Base-by-base conservation (phyloP, 2,888 invertebrate genomes). In the Parnassius orleans region DNA sequence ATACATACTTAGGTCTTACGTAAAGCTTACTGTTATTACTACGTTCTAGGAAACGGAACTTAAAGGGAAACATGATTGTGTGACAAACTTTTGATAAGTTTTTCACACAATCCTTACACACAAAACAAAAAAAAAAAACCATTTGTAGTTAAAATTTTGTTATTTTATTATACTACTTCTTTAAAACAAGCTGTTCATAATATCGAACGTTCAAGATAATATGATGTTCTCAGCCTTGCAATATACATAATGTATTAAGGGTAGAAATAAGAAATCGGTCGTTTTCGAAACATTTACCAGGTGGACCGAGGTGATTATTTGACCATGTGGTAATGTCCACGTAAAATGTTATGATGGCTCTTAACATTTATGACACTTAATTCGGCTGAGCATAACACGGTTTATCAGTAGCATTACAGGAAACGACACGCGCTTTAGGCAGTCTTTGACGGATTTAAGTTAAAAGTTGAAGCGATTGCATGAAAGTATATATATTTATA, bases 341-440 rank as follows among this genome's bases (percentile, higher is more conserved):
- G 76, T 81, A 84, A 82, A 87, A 80, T 82, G 78, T 84, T 83
- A 85, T 77, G 79, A 77, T 68, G 68, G 67, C 68, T 76, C 81
- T 88, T 88, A 87, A 89, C 81, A 76, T 86, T 90, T 89, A 90
- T 84, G 87, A 84, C 86, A 84, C 83, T 84, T 89, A 90, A 90
- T 90, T 88, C 86, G 81, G 79, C 74, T 75, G 80, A 75, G 76
- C 81, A 81, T 79, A 77, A 79, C 75, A 71, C 69, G 74, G 74
- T 74, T 76, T 76, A 75, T 79, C 79, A 80, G 87, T 84, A 86
- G 86, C 84, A 77, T 79, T 72, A 79, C 83, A 71, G 14, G 48
- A 14, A 77, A 76, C 76, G 81, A 83, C 78, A 77, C 75, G 77
- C 71, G 84, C 82, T 84, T 83, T 80, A 72, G 79, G 79, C 78